Conservation (phyloP, 2,113 vertebrate species). For the Phyllopteryx taeniolatus region DNA sequence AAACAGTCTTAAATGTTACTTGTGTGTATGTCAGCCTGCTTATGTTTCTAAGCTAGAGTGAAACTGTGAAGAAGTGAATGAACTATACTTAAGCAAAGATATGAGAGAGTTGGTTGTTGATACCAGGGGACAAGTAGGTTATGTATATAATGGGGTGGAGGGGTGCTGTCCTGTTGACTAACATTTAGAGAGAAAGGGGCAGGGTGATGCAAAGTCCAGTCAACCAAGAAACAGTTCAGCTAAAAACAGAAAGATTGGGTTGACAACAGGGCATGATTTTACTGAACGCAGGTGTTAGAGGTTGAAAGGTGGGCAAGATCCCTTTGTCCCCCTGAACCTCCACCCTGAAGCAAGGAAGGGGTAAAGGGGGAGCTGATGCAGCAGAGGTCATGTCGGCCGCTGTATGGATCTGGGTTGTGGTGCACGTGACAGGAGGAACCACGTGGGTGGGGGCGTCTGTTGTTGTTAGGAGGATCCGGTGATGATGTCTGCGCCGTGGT, state of each 20-base stretch:
- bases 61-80: slow-evolving; percentile 24
- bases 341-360: slow-evolving; percentile 29
- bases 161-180: background rate
- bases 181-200: too few species aligned
- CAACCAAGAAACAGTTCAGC: background rate
- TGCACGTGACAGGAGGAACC: slow-evolving; percentile 27
- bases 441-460: slow-evolving; percentile 55
- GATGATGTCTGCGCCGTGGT: slow-evolving; percentile 85
- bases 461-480: slow-evolving; percentile 67
- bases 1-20: slow-evolving; percentile 50
- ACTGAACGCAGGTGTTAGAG: slow-evolving; percentile 3
- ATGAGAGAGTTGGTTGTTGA: slow-evolving; percentile 10
- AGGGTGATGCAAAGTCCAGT: too few species aligned
- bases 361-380: slow-evolving; percentile 37
- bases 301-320: slow-evolving; percentile 20
- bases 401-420: slow-evolving; percentile 29
- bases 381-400: slow-evolving; percentile 62
- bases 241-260: background rate
- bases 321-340: slow-evolving; percentile 35
- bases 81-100: slow-evolving; percentile 14
- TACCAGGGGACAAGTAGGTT: slow-evolving; percentile 36
- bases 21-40: slow-evolving; percentile 35
- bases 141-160: background rate
- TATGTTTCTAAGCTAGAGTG: slow-evolving; percentile 23
- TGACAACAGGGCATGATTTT: background rate